Evolutionary conservation across 2,797 vertebrate species (phyloP), one percentile per base, ranked within the genome.

Genomic region (Eurystomus glaucurus): DNA sequence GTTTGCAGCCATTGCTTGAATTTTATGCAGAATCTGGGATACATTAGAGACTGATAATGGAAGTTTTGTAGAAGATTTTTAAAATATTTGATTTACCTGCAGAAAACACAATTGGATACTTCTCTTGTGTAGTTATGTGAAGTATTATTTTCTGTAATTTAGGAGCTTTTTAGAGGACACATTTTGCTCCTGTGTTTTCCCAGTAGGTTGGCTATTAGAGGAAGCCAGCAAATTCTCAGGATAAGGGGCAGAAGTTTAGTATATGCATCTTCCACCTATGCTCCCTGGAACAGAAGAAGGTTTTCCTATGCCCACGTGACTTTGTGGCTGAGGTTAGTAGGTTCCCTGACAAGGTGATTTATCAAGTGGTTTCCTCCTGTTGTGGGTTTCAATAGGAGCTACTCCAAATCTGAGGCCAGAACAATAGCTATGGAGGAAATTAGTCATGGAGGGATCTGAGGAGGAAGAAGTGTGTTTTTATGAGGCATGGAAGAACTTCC

Each of bases 361-460:
- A 86, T 96, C 66, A 95, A 72, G 66, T 79, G 55, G 43, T 91
- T 96, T 97, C 96, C 78, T 95, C 78, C 78, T 92, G 93, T 95
- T 94, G 86, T 92, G 68, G 51, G 26, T 91, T 95, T 94, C 74
- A 96, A 91, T 52, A 94, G 90, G 70, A 96, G 37, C 55, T 87
- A 21, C 71, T 96, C 68, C 87, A 95, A 84, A 94, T 96, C 58
- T 88, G 71, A 94, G 78, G 64, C 75, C 48, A 95, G 94, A 97
- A 97, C 96, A 97, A 97, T 97, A 88, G 93, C 39, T 43, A 1
- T 50, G 54, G 92, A 95, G 95, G 97, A 97, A 95, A 92, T 97
- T 95, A 97, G 87, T 97, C 95, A 95, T 91, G 93, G 81, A 92
- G 35, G 37, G 52, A 57, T 85, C 88, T 89, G 77, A 85, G 78